Conservation (phyloP, 2,888 invertebrate genomes). For the Synanthedon myopaeformis region DNA sequence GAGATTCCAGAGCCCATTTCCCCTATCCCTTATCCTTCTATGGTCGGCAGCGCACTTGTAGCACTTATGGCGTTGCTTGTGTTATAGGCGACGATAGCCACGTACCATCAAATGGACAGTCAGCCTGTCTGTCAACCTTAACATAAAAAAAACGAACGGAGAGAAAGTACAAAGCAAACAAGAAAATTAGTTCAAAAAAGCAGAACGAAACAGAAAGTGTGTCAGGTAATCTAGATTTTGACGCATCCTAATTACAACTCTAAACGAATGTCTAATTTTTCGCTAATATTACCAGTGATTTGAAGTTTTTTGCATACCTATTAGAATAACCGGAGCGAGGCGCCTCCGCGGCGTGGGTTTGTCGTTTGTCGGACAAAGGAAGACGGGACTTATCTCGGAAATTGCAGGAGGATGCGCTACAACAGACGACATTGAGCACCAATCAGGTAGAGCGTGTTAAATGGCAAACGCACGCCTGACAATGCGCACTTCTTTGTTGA, state of each 20-base stretch:
- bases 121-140: too few relatives aligned
- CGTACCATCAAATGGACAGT: too few relatives aligned
- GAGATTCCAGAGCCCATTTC: too few relatives aligned
- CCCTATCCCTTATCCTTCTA: too few relatives aligned
- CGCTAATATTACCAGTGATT: too few relatives aligned
- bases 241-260: background rate
- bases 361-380: constrained; percentile 31
- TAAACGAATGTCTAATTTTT: background rate
- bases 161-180: constrained; percentile 14
- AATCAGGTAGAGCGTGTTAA: constrained; percentile 40
- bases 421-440: constrained; percentile 53
- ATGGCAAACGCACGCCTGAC: constrained; percentile 11
- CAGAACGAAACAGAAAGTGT: constrained; percentile 18
- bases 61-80: too few relatives aligned
- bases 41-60: too few relatives aligned
- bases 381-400: constrained; percentile 54
- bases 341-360: constrained; percentile 3
- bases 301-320: too few relatives aligned
- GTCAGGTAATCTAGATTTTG: constrained; percentile 13
- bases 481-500: constrained; percentile 4
- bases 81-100: too few relatives aligned
- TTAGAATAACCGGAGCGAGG: too few relatives aligned
- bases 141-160: constrained; percentile 2
- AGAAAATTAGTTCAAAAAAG: constrained; percentile 21
- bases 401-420: constrained; percentile 56